These are phyloP conservation scores for Drosophila melanica DNA, from an alignment of 1,140 invertebrate species.

Conservation along the genomic window DNA sequence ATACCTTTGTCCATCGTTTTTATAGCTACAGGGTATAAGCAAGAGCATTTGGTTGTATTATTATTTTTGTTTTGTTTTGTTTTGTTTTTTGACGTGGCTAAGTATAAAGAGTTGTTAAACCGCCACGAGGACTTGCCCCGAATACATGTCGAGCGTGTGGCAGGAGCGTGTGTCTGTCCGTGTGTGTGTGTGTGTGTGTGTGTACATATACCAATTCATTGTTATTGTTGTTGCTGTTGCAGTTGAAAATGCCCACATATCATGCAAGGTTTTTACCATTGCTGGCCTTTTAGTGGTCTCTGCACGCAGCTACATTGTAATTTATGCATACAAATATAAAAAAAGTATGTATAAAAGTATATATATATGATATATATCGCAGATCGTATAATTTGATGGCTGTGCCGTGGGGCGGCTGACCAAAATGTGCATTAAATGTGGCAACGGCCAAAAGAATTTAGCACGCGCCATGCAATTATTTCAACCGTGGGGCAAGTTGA, in stretches of 20 bases:
- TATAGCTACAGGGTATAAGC: slow-evolving; percentile 9
- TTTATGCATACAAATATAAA: slow-evolving; percentile 42
- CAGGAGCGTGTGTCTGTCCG: background rate
- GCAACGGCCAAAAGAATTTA: slow-evolving; percentile 65
- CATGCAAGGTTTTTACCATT: slow-evolving; percentile 54
- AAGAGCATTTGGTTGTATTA: slow-evolving; percentile 2
- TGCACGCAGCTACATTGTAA: slow-evolving; percentile 40
- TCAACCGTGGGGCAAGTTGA: slow-evolving; percentile 13
- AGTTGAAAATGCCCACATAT: slow-evolving; percentile 61
- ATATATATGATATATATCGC: slow-evolving; percentile 47
- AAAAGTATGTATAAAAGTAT: slow-evolving; percentile 17
- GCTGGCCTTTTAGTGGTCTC: slow-evolving; percentile 34
- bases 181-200: background rate
- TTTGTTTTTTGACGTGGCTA: slow-evolving; percentile 1
- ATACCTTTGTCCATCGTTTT: background rate
- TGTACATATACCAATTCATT: slow-evolving; percentile 1
- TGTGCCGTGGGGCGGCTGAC: slow-evolving; percentile 47
- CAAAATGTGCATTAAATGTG: slow-evolving; percentile 55
- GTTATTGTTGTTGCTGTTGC: slow-evolving; percentile 11
- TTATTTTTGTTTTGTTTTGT: too few species aligned
- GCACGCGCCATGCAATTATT: slow-evolving; percentile 70
- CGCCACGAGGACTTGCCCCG: slow-evolving; percentile 55
- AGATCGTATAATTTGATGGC: slow-evolving; percentile 71
- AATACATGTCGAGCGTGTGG: slow-evolving; percentile 44
- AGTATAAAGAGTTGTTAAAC: slow-evolving; percentile 71